Evolutionary conservation across 2,888 invertebrate genomes (phyloP).

Genomic region (Rhagophthalmus giganteus): DNA sequence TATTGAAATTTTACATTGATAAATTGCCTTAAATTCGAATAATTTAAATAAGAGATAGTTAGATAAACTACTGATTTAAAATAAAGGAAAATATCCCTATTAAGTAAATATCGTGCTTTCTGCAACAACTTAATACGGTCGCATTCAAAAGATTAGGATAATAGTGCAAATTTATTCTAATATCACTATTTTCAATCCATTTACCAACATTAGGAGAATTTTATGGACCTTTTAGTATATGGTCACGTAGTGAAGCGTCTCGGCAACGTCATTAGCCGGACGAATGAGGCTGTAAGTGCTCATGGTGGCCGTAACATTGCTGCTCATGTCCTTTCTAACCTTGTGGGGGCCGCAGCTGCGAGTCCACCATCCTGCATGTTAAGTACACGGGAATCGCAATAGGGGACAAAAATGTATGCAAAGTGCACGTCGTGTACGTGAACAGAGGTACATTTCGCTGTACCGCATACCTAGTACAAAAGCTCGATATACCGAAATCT

Average conservation of each 20-base stretch:
- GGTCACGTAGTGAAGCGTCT: conserved; percentile 23
- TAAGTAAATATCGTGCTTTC: too few species aligned
- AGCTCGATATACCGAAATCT: too few species aligned
- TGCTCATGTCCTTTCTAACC: conserved; percentile 28
- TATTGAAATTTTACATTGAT: too few species aligned
- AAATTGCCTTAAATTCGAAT: too few species aligned
- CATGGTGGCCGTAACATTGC: conserved; percentile 25
- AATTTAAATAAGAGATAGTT: too few species aligned
- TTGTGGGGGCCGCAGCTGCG: conserved; percentile 32
- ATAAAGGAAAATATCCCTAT: too few species aligned
- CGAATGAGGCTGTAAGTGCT: conserved; percentile 27
- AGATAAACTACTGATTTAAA: too few species aligned
- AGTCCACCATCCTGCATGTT: conserved; percentile 27
- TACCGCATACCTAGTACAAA: background rate
- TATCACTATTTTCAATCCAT: too few species aligned
- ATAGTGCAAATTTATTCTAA: too few species aligned
- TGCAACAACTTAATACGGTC: too few species aligned
- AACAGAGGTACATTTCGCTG: conserved; percentile 22
- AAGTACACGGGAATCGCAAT: conserved; percentile 26
- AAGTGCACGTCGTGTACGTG: conserved; percentile 26
- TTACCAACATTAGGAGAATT: too few species aligned
- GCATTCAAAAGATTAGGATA: too few species aligned
- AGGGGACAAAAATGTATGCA: conserved; percentile 25
- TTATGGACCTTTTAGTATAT: conserved; percentile 2
- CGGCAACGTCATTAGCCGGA: conserved; percentile 26